These are phyloP conservation scores for Megaleporinus macrocephalus DNA, from an alignment of 2,113 vertebrate species.

Conservation along the genomic window DNA sequence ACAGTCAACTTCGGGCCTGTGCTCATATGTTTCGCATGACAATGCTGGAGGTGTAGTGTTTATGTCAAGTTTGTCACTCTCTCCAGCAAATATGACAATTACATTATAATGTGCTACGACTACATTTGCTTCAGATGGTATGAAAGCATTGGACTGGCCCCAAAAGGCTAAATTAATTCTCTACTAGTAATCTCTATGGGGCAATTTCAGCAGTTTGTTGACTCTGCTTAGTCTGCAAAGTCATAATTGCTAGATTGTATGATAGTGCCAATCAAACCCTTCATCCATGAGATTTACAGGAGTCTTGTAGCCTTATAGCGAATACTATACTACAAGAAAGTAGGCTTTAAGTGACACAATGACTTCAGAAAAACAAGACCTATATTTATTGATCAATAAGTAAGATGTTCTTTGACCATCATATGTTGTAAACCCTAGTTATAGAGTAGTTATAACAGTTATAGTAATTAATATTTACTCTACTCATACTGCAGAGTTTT, in stretches of 20 bases:
- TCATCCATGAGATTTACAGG: conserved; percentile 17
- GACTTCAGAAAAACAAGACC: background rate
- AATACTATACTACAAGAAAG: background rate
- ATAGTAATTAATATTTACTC: too few relatives aligned
- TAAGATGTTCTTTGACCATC: too few relatives aligned
- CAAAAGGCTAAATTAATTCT: conserved; percentile 44
- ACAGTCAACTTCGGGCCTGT: background rate
- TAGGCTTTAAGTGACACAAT: background rate
- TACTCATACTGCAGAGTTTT: too few relatives aligned
- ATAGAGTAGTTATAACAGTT: too few relatives aligned
- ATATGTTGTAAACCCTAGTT: too few relatives aligned
- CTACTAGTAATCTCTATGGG: conserved; percentile 34
- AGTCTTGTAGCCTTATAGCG: background rate
- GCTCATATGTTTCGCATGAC: too few relatives aligned
- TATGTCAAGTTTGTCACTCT: background rate
- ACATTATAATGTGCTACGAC: conserved; percentile 18
- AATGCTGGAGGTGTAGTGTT: background rate
- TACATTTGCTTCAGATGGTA: conserved; percentile 13
- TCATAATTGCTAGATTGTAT: conserved; percentile 42
- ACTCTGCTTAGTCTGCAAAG: conserved; percentile 37
- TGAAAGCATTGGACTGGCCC: conserved; percentile 22
- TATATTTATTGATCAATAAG: too few relatives aligned
- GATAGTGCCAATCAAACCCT: conserved; percentile 40
- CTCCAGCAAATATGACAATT: background rate
- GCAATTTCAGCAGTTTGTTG: conserved; percentile 50